Conservation (phyloP, 2,797 vertebrate species). For the Ispidina picta region DNA sequence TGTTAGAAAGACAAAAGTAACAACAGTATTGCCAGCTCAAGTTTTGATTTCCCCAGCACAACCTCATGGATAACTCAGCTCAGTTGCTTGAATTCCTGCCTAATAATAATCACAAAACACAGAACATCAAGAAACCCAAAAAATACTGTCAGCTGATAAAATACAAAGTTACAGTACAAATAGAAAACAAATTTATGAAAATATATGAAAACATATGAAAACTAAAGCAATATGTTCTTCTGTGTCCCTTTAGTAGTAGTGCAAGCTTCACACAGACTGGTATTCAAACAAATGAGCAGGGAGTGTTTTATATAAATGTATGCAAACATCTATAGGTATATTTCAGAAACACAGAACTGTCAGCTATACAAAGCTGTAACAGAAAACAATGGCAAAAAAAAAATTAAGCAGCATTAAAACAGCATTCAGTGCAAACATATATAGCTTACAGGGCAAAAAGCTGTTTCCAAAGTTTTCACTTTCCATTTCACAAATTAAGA, state of each 20-base stretch:
- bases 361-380: constrained; percentile 47
- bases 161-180: not conserved
- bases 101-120: not conserved
- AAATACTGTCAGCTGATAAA: not conserved
- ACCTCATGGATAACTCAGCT: not conserved
- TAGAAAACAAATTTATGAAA: not conserved
- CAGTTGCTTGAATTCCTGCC: not conserved
- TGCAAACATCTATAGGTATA: constrained; percentile 34
- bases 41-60: not conserved
- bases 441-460: not conserved
- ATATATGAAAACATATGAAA: not conserved
- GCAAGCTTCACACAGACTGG: not conserved
- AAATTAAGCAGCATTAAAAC: not conserved
- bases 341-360: constrained; percentile 68
- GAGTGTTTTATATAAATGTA: not conserved
- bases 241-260: not conserved
- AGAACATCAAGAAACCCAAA: not conserved
- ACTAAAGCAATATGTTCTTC: not conserved
- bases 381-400: constrained; percentile 32
- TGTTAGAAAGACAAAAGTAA: not conserved
- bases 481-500: not conserved
- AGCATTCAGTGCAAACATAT: not conserved
- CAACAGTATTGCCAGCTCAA: not conserved
- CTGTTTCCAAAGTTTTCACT: not conserved
- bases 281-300: not conserved